Evolutionary conservation across 2,113 vertebrate genomes (phyloP).

Genomic region (Epinephelus fuscoguttatus): DNA sequence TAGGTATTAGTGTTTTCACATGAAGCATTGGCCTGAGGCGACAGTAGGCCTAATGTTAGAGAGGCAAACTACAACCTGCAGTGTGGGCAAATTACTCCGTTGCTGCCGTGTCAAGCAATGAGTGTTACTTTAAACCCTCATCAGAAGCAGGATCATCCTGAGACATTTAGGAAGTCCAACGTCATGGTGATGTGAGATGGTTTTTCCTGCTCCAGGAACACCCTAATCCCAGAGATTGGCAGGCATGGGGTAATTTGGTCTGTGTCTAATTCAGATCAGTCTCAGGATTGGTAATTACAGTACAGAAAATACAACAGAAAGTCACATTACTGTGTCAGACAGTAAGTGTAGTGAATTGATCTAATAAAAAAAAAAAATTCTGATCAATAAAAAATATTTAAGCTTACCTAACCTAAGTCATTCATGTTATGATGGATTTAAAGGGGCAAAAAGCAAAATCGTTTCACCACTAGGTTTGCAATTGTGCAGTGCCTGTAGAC

Average conservation of each 20-base stretch:
- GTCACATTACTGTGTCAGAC: neutral
- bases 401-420: no score
- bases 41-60: neutral
- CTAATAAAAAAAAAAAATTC: no score
- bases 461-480: no score
- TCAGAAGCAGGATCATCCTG: neutral
- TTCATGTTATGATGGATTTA: no score
- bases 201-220: neutral
- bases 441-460: no score
- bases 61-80: neutral
- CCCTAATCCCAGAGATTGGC: neutral
- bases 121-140: neutral
- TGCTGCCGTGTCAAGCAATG: neutral
- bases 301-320: no score
- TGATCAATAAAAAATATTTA: no score
- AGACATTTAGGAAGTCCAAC: neutral
- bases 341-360: neutral
- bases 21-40: no score
- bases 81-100: neutral
- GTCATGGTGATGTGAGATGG: slow-evolving; percentile 9
- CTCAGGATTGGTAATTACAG: neutral
- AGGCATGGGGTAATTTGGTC: neutral
- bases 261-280: neutral
- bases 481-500: no score
- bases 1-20: neutral